Percentiles rank a stretch among this genome's conserved stretches.
phyloP scores from a whole-genome alignment of 2,113 vertebrate genomes.

The Collichthys lucidus region DNA sequence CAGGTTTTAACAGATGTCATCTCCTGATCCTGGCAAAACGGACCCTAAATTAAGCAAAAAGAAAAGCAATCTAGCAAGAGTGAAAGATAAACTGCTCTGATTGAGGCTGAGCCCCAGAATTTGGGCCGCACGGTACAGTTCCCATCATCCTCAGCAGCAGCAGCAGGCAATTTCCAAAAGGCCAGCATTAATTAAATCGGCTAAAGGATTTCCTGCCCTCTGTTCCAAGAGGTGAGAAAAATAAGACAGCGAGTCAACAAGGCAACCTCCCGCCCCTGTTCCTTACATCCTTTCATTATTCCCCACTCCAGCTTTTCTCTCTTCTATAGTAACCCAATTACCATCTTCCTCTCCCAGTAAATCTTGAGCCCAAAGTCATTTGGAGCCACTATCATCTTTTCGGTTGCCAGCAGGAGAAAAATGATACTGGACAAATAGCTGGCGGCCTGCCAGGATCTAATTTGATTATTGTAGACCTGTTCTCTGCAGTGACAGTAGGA shows the following conservation, averaged over 20 bases:
- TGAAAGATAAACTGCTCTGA: conserved; percentile 18
- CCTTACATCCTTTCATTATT: conserved; percentile 36
- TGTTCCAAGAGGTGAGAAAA: conserved; percentile 47
- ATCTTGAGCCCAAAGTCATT: conserved; percentile 45
- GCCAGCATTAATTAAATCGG: conserved; percentile 41
- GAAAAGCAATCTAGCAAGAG: conserved; percentile 14
- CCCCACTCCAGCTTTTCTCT: conserved; percentile 30
- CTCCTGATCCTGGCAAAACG: conserved; percentile 14
- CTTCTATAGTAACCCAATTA: conserved; percentile 63
- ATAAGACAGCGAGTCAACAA: conserved; percentile 32
- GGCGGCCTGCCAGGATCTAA: conserved; percentile 58
- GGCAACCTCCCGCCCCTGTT: not conserved
- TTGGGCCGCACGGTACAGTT: not conserved
- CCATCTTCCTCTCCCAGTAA: conserved; percentile 31
- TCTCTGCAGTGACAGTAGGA: conserved; percentile 42
- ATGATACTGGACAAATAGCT: conserved; percentile 46
- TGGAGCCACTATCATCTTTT: conserved; percentile 50
- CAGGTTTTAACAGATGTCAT: conserved; percentile 2
- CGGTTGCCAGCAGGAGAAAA: conserved; percentile 50
- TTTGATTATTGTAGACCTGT: conserved; percentile 59
- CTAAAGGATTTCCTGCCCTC: conserved; percentile 52
- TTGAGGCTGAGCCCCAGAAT: not conserved
- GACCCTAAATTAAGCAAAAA: conserved; percentile 20
- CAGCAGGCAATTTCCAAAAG: conserved; percentile 38
- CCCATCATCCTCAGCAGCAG: conserved; percentile 29